Conservation (phyloP, 2,888 invertebrate species). For the Ommatoiulus sabulosus region DNA sequence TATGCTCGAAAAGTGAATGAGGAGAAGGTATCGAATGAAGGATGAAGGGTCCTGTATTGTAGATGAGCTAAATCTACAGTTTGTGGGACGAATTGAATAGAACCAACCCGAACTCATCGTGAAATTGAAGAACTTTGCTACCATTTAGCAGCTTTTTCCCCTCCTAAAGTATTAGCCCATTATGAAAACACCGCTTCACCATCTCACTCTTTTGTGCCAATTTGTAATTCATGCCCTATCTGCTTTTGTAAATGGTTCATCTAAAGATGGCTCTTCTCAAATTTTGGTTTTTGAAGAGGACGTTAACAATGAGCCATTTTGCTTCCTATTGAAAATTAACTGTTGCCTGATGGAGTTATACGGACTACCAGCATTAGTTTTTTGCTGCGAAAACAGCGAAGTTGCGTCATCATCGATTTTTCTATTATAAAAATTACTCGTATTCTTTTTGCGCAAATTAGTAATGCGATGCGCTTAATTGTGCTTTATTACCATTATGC, state of each 20-base stretch:
- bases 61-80: not conserved
- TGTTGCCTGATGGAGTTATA: not conserved
- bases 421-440: not conserved
- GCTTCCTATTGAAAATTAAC: not conserved
- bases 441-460: not conserved
- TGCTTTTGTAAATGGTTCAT: not conserved
- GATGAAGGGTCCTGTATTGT: constrained; percentile 24
- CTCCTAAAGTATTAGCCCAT: constrained; percentile 3
- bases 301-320: not conserved
- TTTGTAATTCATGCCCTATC: constrained; percentile 44
- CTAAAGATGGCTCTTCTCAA: constrained; percentile 18
- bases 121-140: constrained; percentile 4
- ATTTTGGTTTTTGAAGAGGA: not conserved
- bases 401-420: not conserved
- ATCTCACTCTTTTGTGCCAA: constrained; percentile 9
- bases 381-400: not conserved
- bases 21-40: constrained; percentile 9
- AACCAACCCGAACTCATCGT: not conserved
- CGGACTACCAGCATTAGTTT: not conserved
- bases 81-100: constrained; percentile 27
- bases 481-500: not conserved
- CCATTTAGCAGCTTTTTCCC: constrained; percentile 22
- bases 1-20: constrained; percentile 7
- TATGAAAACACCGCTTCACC: constrained; percentile 18
- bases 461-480: not conserved